Evolutionary conservation across 92 coral and sea anemone species (phyloP).

Genomic region (Micromussa lordhowensis): DNA sequence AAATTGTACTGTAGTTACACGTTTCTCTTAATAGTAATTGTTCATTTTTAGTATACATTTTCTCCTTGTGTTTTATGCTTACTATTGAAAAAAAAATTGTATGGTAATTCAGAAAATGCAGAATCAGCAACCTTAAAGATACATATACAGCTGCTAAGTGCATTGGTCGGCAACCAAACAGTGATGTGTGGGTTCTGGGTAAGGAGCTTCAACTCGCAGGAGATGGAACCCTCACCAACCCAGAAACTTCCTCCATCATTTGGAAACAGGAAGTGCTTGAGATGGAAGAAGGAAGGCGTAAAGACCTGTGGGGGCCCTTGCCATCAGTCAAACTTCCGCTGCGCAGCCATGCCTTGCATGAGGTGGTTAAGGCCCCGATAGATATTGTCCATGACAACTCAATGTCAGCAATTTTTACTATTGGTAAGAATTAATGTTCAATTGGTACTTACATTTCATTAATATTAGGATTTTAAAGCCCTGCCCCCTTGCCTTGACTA

Average conservation of each 20-base stretch:
- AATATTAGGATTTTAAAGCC: too few relatives aligned
- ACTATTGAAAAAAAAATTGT: too few relatives aligned
- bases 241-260: neutral
- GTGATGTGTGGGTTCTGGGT: slow-evolving; percentile 11
- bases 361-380: neutral
- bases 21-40: too few relatives aligned
- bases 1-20: too few relatives aligned
- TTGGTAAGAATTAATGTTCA: slow-evolving; percentile 12
- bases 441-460: too few relatives aligned
- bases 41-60: too few relatives aligned
- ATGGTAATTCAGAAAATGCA: neutral
- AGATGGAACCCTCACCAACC: neutral
- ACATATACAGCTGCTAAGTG: slow-evolving; percentile 36
- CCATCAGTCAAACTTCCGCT: neutral
- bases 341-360: too few relatives aligned
- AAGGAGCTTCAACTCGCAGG: slow-evolving; percentile 2
- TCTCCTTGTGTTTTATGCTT: too few relatives aligned
- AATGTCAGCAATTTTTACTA: slow-evolving; percentile 43
- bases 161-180: slow-evolving; percentile 39
- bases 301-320: neutral
- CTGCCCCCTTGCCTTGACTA: too few relatives aligned
- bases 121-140: neutral
- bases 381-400: slow-evolving; percentile 31
- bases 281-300: neutral
- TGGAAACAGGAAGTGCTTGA: slow-evolving; percentile 25